Conservation (phyloP, 2,797 vertebrate species). For the Phyllotis vaccarum region DNA sequence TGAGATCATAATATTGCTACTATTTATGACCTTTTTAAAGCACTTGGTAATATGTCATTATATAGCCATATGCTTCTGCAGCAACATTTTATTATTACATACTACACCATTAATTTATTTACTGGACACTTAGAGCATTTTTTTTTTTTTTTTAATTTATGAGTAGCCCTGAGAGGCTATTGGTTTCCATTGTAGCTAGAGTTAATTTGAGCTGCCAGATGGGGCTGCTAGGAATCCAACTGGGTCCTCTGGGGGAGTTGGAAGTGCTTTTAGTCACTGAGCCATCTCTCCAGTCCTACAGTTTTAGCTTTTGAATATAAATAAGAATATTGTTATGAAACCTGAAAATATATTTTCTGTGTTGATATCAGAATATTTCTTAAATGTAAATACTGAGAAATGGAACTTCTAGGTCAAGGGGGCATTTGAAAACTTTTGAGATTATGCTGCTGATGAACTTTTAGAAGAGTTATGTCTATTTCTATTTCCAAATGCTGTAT, state of each 20-base stretch:
- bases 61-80: neutral
- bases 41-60: neutral
- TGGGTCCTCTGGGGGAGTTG: neutral
- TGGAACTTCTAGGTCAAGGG: neutral
- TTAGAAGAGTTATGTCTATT: neutral
- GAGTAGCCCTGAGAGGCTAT: neutral
- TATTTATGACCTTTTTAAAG: neutral
- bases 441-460: constrained; percentile 10
- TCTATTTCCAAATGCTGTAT: neutral
- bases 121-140: neutral
- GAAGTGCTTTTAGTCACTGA: neutral
- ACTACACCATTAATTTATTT: neutral
- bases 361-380: constrained; percentile 13
- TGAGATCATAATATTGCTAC: neutral
- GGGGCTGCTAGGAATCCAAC: neutral
- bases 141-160: neutral
- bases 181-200: neutral
- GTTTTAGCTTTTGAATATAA: neutral
- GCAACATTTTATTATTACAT: neutral
- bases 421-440: neutral
- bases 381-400: constrained; percentile 28
- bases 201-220: neutral
- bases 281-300: neutral
- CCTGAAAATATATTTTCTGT: constrained; percentile 20
- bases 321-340: neutral